Conservation (phyloP, 2,113 vertebrate genomes). For the Tragelaphus strepsiceros region DNA sequence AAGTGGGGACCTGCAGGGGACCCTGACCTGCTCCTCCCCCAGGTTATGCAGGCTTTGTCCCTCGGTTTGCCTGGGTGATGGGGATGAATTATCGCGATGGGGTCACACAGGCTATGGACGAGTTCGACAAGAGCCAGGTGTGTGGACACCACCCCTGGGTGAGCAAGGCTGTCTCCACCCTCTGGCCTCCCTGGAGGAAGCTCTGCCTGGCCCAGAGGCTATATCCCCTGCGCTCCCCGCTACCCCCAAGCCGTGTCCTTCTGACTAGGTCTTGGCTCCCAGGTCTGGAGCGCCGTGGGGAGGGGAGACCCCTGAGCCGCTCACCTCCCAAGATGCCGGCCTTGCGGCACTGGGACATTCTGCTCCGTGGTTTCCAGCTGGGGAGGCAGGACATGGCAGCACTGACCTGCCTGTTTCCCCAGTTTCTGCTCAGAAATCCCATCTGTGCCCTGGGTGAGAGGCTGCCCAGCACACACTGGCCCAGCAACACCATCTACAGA, state of each 20-base stretch:
- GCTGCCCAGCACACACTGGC: slow-evolving; percentile 73
- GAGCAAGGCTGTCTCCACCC: background rate
- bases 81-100: slow-evolving; percentile 52
- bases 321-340: background rate
- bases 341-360: accelerated
- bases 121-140: slow-evolving; percentile 79
- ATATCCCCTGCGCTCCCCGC: too few relatives aligned
- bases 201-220: background rate
- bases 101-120: slow-evolving; percentile 71
- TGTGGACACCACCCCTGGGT: accelerated
- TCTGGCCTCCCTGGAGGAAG: background rate
- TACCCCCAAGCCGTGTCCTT: background rate
- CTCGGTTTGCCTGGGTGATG: slow-evolving; percentile 37
- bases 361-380: accelerated
- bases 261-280: too few relatives aligned
- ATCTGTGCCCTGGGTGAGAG: slow-evolving; percentile 48
- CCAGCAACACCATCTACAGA: slow-evolving; percentile 70
- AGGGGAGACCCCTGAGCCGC: background rate
- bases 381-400: accelerated
- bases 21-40: background rate
- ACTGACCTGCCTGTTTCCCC: background rate
- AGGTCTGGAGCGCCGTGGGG: background rate
- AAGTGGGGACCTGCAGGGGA: background rate
- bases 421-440: slow-evolving; percentile 73
- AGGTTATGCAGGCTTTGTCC: slow-evolving; percentile 79